phyloP scores from a whole-genome alignment of 1,140 invertebrate genomes.

The Temnothorax curvispinosus region DNA sequence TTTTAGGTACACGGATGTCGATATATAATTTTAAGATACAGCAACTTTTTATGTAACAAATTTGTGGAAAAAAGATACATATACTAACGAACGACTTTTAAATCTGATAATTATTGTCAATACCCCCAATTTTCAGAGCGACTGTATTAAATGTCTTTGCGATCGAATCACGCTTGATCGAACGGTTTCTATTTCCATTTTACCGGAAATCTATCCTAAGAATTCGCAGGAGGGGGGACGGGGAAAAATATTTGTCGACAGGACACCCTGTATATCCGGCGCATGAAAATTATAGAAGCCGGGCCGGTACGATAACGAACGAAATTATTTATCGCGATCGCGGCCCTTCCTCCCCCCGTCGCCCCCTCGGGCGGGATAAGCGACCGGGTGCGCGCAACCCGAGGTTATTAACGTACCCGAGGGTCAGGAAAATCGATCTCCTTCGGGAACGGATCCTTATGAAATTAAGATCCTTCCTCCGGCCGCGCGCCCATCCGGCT shows the following conservation, averaged over 20 bases:
- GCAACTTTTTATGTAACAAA: not conserved
- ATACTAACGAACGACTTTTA: not conserved
- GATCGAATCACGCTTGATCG: not conserved
- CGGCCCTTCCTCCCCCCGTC: not conserved
- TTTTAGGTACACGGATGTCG: not conserved
- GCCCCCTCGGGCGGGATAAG: constrained; percentile 34
- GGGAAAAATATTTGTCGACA: constrained; percentile 39
- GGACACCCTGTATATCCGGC: constrained; percentile 50
- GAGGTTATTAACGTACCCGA: constrained; percentile 66
- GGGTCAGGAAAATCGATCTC: constrained; percentile 68
- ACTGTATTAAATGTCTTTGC: not conserved
- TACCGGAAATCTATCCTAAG: not conserved
- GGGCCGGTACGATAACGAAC: constrained; percentile 56
- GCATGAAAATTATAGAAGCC: constrained; percentile 62
- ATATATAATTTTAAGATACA: not conserved
- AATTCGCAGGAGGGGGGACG: not conserved
- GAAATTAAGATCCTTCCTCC: constrained; percentile 64
- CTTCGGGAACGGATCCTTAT: constrained; percentile 68
- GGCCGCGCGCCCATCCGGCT: constrained; percentile 20
- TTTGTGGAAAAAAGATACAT: not conserved
- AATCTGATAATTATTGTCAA: not conserved
- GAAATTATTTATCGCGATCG: constrained; percentile 69
- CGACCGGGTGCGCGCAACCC: constrained; percentile 50
- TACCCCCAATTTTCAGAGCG: not conserved
- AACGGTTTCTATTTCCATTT: too few relatives aligned